Base-by-base conservation (phyloP, 2,797 vertebrate species). In the Bradypodion pumilum region DNA sequence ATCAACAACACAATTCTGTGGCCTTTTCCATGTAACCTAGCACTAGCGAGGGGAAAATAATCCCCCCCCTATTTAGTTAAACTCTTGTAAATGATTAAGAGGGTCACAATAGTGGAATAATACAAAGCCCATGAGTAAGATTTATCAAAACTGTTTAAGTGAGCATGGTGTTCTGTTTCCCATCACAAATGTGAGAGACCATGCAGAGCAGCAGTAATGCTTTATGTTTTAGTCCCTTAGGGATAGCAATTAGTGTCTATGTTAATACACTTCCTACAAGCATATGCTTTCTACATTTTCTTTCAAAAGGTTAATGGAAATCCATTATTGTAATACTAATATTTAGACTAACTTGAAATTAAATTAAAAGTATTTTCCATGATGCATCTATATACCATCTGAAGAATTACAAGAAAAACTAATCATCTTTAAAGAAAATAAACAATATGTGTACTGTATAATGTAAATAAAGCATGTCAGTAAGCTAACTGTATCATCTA, bases 91-190 rank as follows among this genome's bases (percentile, higher is more conserved):
- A 62, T 0, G 44, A 23, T 72, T 80, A 90, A 78, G 9, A 78
- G 66, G 83, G 87, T 86, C n/a, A 81, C 40, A 87, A 63, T 37
- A 66, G 63, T 0, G 49, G 59, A 44, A 85, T 2, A 86, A 44
- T 52, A 29, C 78, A 81, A 85, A 88, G 52, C 73, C 32, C 73
- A 81, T 12, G 40, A 56, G 63, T 70, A 81, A 60, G 63, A 80
- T 81, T 56, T 76, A 80, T 76, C 63, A 81, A 74, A 85, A 80
- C 40, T 42, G 44, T 81, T 85, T 59, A 80, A 81, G 62, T 81
- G 49, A 85, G 73, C n/a, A 27, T 81, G 65, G 78, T 77, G 79
- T 77, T 81, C 79, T 85, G 84, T 42, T 85, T 85, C 72, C 72
- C 49, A 81, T 85, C 84, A 85, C 29, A 69, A 85, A 85, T 59